Percentiles rank a stretch among this genome's conserved stretches.
phyloP scores from a whole-genome alignment of 2,797 vertebrate genomes.

The Microtus obscurus region DNA sequence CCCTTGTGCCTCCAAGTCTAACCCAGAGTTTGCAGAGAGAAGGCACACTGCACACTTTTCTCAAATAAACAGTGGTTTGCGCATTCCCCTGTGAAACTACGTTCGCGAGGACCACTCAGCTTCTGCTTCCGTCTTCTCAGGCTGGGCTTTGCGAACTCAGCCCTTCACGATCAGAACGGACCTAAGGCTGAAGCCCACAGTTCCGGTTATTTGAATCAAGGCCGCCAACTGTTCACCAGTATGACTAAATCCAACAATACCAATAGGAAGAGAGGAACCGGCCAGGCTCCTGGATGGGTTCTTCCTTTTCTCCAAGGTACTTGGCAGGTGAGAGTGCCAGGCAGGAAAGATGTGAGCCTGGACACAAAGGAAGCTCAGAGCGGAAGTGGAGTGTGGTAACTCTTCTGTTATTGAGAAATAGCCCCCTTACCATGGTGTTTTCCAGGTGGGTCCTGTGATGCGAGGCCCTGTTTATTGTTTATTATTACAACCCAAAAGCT shows the following conservation, averaged over 20 bases:
- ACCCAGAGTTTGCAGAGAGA: not conserved
- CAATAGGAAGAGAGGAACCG: not conserved
- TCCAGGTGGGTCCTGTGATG: too few species aligned
- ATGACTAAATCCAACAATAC: not conserved
- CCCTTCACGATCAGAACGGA: not conserved
- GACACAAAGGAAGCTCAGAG: not conserved
- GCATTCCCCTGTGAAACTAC: not conserved
- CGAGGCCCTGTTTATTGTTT: not conserved
- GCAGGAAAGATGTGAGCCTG: accelerated
- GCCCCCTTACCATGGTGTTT: not conserved
- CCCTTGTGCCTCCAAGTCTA: not conserved
- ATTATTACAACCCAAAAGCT: not conserved
- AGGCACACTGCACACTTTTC: not conserved
- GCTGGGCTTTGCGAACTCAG: not conserved
- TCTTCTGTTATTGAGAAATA: not conserved
- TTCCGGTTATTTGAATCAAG: not conserved
- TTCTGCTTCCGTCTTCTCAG: not conserved
- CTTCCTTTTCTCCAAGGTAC: not conserved
- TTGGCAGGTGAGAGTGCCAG: not conserved
- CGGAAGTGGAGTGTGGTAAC: not conserved
- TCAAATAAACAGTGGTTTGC: not conserved
- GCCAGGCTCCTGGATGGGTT: accelerated
- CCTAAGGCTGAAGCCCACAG: not conserved
- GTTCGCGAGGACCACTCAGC: not conserved
- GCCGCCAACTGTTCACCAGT: not conserved